Evolutionary conservation across 37 sponge, comb jelly and placozoan species (phyloP).

Genomic region (Oopsacas minuta): DNA sequence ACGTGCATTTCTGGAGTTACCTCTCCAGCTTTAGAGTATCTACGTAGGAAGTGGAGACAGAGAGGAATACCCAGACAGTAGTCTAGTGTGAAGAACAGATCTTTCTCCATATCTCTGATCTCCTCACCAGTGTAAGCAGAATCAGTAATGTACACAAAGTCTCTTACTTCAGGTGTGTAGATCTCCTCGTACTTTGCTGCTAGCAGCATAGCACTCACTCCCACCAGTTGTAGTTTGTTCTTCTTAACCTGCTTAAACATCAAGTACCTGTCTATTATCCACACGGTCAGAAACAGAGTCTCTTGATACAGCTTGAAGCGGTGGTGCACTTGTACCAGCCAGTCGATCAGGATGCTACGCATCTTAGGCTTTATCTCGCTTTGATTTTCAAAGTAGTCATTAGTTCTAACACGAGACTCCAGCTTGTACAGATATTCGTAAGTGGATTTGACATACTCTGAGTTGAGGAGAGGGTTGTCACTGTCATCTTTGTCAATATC

Average conservation of each 20-base stretch:
- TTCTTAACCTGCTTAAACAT: slow-evolving; percentile 28
- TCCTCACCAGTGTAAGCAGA: slow-evolving; percentile 59
- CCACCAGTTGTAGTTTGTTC: slow-evolving; percentile 80
- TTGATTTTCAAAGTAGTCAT: background rate
- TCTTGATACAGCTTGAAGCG: slow-evolving; percentile 28
- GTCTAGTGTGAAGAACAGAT: slow-evolving; percentile 58
- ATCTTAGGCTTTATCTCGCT: slow-evolving; percentile 14
- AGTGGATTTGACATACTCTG: slow-evolving; percentile 88
- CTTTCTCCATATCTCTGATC: slow-evolving; percentile 74
- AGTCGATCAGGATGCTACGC: slow-evolving; percentile 24
- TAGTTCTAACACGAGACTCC: slow-evolving; percentile 28
- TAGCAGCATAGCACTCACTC: slow-evolving; percentile 90
- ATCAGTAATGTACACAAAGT: slow-evolving; percentile 97
- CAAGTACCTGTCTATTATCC: background rate
- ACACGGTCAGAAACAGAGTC: slow-evolving; percentile 28
- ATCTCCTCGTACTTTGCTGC: slow-evolving; percentile 99
- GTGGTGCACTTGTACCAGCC: slow-evolving; percentile 33
- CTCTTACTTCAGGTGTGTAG: slow-evolving; percentile 84
- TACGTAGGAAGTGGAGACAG: slow-evolving; percentile 80
- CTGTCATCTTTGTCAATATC: slow-evolving; percentile 67
- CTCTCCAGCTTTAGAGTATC: slow-evolving; percentile 93
- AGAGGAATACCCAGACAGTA: slow-evolving; percentile 83
- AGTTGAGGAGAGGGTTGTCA: slow-evolving; percentile 85
- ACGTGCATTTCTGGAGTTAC: slow-evolving; percentile 86
- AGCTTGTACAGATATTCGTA: slow-evolving; percentile 71